phyloP scores from a whole-genome alignment of 2,797 vertebrate genomes.

The Lagorchestes hirsutus region DNA sequence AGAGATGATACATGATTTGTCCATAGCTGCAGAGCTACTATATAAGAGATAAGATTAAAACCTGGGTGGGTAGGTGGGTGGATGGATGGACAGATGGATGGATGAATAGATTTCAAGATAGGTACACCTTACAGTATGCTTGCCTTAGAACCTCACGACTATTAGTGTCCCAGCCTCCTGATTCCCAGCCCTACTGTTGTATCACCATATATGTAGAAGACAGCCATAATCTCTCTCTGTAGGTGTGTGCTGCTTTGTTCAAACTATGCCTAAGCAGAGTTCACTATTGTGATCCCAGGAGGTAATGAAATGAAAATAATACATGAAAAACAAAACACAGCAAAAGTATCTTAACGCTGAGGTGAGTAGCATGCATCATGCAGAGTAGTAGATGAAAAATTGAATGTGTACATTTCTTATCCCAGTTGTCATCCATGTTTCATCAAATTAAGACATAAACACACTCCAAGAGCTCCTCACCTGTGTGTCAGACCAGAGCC shows the following conservation, averaged over 20 bases:
- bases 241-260: conserved; percentile 73
- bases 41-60: not conserved
- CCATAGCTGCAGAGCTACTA: not conserved
- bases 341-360: conserved; percentile 68
- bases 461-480: conserved; percentile 74
- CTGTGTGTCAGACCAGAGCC: conserved; percentile 71
- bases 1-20: not conserved
- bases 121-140: not conserved
- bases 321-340: conserved; percentile 81
- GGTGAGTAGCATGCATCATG: conserved; percentile 80
- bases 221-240: conserved; percentile 56
- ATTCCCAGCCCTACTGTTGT: conserved; percentile 57
- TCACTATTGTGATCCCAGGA: conserved; percentile 73
- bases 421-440: conserved; percentile 82
- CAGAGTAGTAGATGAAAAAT: conserved; percentile 81
- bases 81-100: not conserved
- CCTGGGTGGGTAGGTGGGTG: not conserved
- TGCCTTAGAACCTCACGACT: not conserved
- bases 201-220: conserved; percentile 60
- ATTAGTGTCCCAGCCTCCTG: not conserved
- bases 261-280: conserved; percentile 68
- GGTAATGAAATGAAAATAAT: conserved; percentile 69
- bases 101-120: not conserved
- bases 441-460: conserved; percentile 81
- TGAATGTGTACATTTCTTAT: conserved; percentile 78